phyloP scores from a whole-genome alignment of 1,140 invertebrate genomes.

The Drosophila truncata region DNA sequence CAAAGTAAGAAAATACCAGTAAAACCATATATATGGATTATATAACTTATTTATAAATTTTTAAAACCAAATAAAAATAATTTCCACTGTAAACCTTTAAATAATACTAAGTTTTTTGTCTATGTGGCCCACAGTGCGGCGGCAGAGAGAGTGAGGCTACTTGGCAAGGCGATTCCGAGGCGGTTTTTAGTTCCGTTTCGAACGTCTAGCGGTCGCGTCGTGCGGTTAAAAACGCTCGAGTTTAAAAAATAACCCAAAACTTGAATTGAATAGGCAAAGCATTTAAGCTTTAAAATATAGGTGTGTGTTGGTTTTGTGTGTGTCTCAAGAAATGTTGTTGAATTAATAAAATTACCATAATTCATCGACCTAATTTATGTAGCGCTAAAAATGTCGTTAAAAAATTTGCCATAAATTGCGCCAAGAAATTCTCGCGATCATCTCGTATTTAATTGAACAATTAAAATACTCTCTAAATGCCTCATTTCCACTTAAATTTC shows the following conservation, averaged over 20 bases:
- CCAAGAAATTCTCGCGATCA: conserved; percentile 20
- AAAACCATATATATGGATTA: not conserved
- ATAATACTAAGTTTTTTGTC: too few relatives aligned
- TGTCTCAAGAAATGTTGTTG: conserved; percentile 18
- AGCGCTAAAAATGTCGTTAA: conserved; percentile 8
- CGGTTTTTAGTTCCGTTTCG: conserved; percentile 49
- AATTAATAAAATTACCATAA: conserved; percentile 27
- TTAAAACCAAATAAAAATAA: too few relatives aligned
- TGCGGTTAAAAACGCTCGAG: conserved; percentile 25
- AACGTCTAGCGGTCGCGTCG: conserved; percentile 39
- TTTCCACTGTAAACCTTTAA: not conserved
- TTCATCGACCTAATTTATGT: conserved; percentile 38
- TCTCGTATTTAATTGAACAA: conserved; percentile 35
- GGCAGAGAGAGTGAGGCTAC: conserved; percentile 9
- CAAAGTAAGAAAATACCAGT: too few relatives aligned
- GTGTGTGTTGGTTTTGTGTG: conserved; percentile 39
- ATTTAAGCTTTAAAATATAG: conserved; percentile 26
- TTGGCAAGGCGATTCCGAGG: conserved; percentile 18
- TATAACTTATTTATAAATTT: not conserved
- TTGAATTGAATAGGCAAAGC: conserved; percentile 24
- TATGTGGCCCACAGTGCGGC: not conserved
- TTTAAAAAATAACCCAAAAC: conserved; percentile 8
- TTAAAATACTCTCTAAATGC: conserved; percentile 7
- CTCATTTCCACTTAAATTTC: not conserved
- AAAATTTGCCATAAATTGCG: conserved; percentile 13